A percentile compares a stretch with the other conserved stretches of the same genome.
These are phyloP conservation scores for Mechanitis messenoides DNA, from an alignment of 2,888 invertebrate genomes.

Conservation along the genomic window DNA sequence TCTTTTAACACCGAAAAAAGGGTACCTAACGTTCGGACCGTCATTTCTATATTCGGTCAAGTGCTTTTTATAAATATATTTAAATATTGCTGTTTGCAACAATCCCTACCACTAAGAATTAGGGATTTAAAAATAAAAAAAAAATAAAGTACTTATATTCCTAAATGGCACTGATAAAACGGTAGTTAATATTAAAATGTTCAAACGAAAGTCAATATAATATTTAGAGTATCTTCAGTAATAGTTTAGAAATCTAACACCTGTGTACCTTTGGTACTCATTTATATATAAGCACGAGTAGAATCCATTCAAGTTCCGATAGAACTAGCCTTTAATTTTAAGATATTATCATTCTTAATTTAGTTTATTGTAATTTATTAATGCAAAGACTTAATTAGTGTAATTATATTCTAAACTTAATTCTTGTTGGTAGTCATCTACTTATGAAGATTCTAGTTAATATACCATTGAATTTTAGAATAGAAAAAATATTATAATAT, in stretches of 20 bases:
- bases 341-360: constrained; percentile 14
- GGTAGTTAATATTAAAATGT: constrained; percentile 7
- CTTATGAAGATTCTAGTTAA: constrained; percentile 26
- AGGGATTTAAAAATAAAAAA: constrained; percentile 25
- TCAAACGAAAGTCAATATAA: constrained; percentile 14
- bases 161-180: constrained; percentile 20
- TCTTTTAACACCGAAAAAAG: constrained; percentile 3
- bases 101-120: constrained; percentile 23
- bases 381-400: constrained; percentile 29
- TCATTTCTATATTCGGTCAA: constrained; percentile 21
- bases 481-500: constrained; percentile 3
- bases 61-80: constrained; percentile 31
- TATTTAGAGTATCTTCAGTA: constrained; percentile 8
- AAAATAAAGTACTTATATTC: constrained; percentile 11
- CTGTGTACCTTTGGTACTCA: not conserved
- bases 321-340: constrained; percentile 6
- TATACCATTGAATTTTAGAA: constrained; percentile 11
- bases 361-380: constrained; percentile 26
- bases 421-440: constrained; percentile 30
- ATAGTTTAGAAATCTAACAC: constrained; percentile 5
- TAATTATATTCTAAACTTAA: constrained; percentile 25
- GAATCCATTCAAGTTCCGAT: constrained; percentile 11
- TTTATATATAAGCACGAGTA: constrained; percentile 12
- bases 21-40: constrained; percentile 17
- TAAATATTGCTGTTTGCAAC: constrained; percentile 29